Conservation (phyloP, 2,888 invertebrate genomes). For the Iphiclides podalirius region DNA sequence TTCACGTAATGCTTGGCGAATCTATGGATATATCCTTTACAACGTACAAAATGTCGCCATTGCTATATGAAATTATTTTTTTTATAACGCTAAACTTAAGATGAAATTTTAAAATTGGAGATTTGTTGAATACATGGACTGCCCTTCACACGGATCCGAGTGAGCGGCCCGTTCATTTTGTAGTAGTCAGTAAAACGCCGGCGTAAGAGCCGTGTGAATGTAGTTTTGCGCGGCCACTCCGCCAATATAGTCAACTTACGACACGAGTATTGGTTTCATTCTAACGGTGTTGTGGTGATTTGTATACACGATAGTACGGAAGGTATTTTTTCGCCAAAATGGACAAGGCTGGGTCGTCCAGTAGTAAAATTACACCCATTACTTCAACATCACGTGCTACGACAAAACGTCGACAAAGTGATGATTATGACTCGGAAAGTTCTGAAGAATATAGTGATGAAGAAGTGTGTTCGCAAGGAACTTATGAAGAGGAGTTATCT, state of each 20-base stretch:
- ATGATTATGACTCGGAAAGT: conserved; percentile 26
- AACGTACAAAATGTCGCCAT: too few relatives aligned
- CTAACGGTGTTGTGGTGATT: conserved; percentile 25
- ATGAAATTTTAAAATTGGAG: too few relatives aligned
- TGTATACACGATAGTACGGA: conserved; percentile 24
- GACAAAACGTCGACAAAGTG: conserved; percentile 27
- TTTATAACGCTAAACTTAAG: too few relatives aligned
- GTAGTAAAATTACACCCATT: conserved; percentile 23
- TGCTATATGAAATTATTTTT: too few relatives aligned
- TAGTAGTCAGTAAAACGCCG: conserved; percentile 22
- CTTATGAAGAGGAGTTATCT: conserved; percentile 21
- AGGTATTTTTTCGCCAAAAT: conserved; percentile 27
- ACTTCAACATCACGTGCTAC: conserved; percentile 24
- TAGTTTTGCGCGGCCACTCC: conserved; percentile 26
- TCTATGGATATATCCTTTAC: too few relatives aligned
- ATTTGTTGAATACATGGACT: too few relatives aligned
- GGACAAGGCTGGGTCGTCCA: conserved; percentile 26
- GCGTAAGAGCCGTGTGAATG: conserved; percentile 18
- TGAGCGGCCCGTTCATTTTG: conserved; percentile 9
- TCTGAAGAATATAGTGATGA: conserved; percentile 25
- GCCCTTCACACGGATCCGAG: background rate
- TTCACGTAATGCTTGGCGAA: too few relatives aligned
- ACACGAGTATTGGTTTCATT: conserved; percentile 26
- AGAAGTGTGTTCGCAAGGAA: conserved; percentile 23
- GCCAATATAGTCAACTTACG: conserved; percentile 26